Percentiles rank a stretch among this genome's conserved stretches.
These are phyloP conservation scores for Meliscaeva auricollis DNA, from an alignment of 2,888 invertebrate genomes.

Conservation along the genomic window DNA sequence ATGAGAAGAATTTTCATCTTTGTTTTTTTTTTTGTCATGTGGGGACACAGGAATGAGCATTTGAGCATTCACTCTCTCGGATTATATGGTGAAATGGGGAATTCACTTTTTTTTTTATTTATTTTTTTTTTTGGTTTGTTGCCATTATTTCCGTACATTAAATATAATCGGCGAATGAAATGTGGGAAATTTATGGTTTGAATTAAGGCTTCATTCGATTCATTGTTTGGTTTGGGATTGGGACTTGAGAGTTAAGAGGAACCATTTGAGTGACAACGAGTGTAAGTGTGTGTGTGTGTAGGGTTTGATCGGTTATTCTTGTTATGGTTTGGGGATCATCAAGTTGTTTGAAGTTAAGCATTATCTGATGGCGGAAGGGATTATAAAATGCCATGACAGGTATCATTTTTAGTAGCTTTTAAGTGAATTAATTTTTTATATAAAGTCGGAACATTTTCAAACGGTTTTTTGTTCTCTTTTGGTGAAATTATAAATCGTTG, in stretches of 20 bases:
- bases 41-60: conserved; percentile 36
- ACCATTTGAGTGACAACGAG: conserved; percentile 8
- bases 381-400: conserved; percentile 34
- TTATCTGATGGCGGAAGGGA: conserved; percentile 22
- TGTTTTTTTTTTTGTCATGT: conserved; percentile 20
- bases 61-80: conserved; percentile 47
- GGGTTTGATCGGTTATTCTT: conserved; percentile 11
- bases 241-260: not conserved
- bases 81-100: conserved; percentile 51
- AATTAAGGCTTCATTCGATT: conserved; percentile 43
- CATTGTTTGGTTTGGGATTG: conserved; percentile 15
- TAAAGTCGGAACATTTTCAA: not conserved
- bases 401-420: conserved; percentile 6
- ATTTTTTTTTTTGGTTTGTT: conserved; percentile 12
- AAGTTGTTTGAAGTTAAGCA: conserved; percentile 19
- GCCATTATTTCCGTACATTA: conserved; percentile 33
- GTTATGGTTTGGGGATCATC: conserved; percentile 36
- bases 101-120: conserved; percentile 43
- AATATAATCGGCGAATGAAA: conserved; percentile 64
- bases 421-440: conserved; percentile 10
- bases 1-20: conserved; percentile 23
- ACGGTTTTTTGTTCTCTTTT: not conserved
- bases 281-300: not conserved
- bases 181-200: conserved; percentile 66
- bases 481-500: not conserved